A percentile compares a stretch with the other conserved stretches of the same genome.
Conservation (phyloP, 2,888 invertebrate species). For the Ophioninae sp. region DNA sequence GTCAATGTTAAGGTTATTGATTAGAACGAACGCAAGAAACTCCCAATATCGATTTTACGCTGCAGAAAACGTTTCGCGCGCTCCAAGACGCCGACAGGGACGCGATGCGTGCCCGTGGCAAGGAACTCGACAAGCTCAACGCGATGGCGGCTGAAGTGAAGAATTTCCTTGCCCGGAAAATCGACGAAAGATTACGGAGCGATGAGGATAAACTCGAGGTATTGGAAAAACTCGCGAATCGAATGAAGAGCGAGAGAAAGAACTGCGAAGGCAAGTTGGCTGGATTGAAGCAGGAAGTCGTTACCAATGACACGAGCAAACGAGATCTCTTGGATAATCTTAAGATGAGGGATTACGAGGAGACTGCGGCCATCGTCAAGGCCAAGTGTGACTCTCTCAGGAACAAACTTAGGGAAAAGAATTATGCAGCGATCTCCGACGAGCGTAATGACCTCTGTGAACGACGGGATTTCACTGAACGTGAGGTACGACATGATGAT, state of each 20-base stretch:
- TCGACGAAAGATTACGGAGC: slow-evolving; percentile 79
- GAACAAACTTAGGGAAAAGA: slow-evolving; percentile 83
- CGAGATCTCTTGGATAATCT: slow-evolving; percentile 74
- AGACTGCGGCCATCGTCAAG: slow-evolving; percentile 74
- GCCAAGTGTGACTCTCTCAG: slow-evolving; percentile 73
- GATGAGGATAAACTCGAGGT: slow-evolving; percentile 79
- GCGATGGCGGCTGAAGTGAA: slow-evolving; percentile 83
- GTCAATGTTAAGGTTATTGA: not conserved
- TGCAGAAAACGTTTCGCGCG: slow-evolving; percentile 76
- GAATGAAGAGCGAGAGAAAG: slow-evolving; percentile 82
- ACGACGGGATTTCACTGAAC: slow-evolving; percentile 82
- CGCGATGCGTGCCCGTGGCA: slow-evolving; percentile 80
- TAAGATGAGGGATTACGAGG: slow-evolving; percentile 68
- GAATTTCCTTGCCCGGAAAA: slow-evolving; percentile 83
- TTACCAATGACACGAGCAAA: slow-evolving; percentile 72
- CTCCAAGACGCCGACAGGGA: slow-evolving; percentile 80
- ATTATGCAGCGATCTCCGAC: slow-evolving; percentile 83
- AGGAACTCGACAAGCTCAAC: slow-evolving; percentile 82
- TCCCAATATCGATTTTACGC: not conserved
- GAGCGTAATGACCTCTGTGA: slow-evolving; percentile 84
- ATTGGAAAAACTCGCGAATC: slow-evolving; percentile 80
- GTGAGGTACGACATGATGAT: slow-evolving; percentile 76
- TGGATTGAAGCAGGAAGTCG: slow-evolving; percentile 72
- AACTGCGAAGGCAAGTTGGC: slow-evolving; percentile 81
- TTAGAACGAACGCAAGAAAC: not conserved